These are phyloP conservation scores for Rhynchonycteris naso DNA, from an alignment of 2,797 vertebrate genomes.

Conservation along the genomic window DNA sequence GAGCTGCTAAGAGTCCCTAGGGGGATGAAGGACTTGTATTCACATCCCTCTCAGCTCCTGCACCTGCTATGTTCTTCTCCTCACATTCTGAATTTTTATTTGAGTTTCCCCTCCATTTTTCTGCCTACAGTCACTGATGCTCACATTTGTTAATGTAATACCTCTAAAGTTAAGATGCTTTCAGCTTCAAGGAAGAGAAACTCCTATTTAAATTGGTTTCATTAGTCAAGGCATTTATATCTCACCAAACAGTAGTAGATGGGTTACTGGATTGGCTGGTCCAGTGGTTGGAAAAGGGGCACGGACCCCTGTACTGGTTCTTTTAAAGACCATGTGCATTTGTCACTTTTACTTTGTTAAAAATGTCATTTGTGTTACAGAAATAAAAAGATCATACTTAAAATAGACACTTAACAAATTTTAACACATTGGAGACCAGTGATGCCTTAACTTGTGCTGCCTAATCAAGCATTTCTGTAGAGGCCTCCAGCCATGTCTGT, in stretches of 20 bases:
- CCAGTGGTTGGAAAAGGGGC: neutral
- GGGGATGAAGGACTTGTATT: neutral
- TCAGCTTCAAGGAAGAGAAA: neutral
- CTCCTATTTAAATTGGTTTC: neutral
- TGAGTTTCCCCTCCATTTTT: neutral
- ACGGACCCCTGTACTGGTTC: neutral
- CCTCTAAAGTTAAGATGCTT: neutral
- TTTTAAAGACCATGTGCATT: neutral
- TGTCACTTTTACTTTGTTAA: constrained; percentile 7
- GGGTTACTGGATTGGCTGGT: neutral
- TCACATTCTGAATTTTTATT: neutral
- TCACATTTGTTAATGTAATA: neutral
- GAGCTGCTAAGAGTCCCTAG: neutral
- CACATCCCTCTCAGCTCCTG: neutral
- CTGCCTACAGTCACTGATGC: neutral
- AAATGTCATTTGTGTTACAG: constrained; percentile 9
- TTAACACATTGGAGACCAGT: neutral
- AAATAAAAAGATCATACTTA: constrained; percentile 15
- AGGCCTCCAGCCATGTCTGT: neutral
- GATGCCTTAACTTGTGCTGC: neutral
- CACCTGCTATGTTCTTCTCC: neutral
- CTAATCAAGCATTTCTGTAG: neutral
- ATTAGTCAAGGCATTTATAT: neutral
- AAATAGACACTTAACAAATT: neutral
- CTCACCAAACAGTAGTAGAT: neutral